Base-by-base conservation (phyloP, 1,140 invertebrate species). In the Nasonia longicornis region DNA sequence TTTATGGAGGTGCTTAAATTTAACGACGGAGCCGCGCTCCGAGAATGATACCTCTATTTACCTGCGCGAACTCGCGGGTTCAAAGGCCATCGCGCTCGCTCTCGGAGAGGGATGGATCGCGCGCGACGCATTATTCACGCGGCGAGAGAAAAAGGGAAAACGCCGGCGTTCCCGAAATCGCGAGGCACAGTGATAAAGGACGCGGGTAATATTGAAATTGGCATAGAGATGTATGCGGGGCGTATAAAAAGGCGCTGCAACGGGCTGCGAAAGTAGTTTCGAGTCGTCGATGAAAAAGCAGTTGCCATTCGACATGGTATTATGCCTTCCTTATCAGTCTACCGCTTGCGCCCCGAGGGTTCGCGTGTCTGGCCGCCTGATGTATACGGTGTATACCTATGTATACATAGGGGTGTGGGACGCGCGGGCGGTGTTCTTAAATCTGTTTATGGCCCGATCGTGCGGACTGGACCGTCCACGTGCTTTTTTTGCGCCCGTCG, bases 271-370 rank as follows among this genome's bases (percentile, higher is more conserved):
- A 67, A 73, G 38, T 72, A 22, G 16, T 14, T 35, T 67, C 31
- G 22, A 1, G 4, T 22, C 1, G 38, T 31, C n/a, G 29, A 29
- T 58, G 45, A 71, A 71, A 72, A 45, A 67, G 64, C 72, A 48
- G 35, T 72, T 66, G 70, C n/a, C 70, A 66, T 73, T 64, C 35
- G 58, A 29, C 38, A 8, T 64, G 48, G 52, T 29, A 74, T 79
- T 79, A 73, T 79, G n/a, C 63, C 72, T 73, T 67, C 35, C 78
- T 80, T 80, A 80, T 80, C 79, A 69, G 79, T 71, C 63, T 3
- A 35, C 58, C 6, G 52, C 16, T 67, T 8, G 11, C 11, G 64
- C 22, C 66, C 10, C 66, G 1, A 67, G 66, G 66, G 66, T 29
- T 31, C 20, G 35, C 29, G 16, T 16, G 11, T 38, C 26, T 26